These are phyloP conservation scores for Eupleurogrammus muticus DNA, from an alignment of 2,797 vertebrate species.

Conservation along the genomic window DNA sequence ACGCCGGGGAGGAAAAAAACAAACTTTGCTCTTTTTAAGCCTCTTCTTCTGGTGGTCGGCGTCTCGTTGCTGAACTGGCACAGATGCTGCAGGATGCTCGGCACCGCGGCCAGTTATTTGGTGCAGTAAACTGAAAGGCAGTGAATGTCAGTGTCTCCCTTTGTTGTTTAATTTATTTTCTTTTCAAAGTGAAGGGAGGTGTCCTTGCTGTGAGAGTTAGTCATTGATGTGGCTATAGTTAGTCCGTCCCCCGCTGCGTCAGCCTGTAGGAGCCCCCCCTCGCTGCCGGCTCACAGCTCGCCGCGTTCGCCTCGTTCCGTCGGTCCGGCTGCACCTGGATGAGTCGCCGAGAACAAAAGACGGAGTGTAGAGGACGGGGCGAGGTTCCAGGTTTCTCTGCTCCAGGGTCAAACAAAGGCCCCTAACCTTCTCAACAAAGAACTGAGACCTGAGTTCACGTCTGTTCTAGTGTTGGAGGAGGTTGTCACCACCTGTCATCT, in stretches of 20 bases:
- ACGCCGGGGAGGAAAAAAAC: slow-evolving; percentile 39
- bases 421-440: slow-evolving; percentile 52
- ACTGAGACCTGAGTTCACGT: not conserved
- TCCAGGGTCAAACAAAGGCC: slow-evolving; percentile 49
- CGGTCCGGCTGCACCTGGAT: slow-evolving; percentile 48
- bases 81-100: slow-evolving; percentile 48
- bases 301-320: slow-evolving; percentile 47
- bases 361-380: slow-evolving; percentile 46
- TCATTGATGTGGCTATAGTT: slow-evolving; percentile 90
- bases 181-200: slow-evolving; percentile 89
- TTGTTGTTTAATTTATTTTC: slow-evolving; percentile 92
- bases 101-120: slow-evolving; percentile 78
- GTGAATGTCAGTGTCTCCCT: slow-evolving; percentile 87
- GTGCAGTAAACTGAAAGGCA: slow-evolving; percentile 81
- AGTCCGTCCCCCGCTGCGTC: slow-evolving; percentile 82
- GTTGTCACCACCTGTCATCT: no score
- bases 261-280: slow-evolving; percentile 78
- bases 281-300: slow-evolving; percentile 49
- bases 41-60: slow-evolving; percentile 48
- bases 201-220: slow-evolving; percentile 85
- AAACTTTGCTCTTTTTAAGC: slow-evolving; percentile 53
- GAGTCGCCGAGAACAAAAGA: slow-evolving; percentile 60
- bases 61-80: slow-evolving; percentile 44
- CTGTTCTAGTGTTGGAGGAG: no score
- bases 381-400: slow-evolving; percentile 28